Conservation (phyloP, 1,140 invertebrate genomes). For the Tetramorium alpestre region DNA sequence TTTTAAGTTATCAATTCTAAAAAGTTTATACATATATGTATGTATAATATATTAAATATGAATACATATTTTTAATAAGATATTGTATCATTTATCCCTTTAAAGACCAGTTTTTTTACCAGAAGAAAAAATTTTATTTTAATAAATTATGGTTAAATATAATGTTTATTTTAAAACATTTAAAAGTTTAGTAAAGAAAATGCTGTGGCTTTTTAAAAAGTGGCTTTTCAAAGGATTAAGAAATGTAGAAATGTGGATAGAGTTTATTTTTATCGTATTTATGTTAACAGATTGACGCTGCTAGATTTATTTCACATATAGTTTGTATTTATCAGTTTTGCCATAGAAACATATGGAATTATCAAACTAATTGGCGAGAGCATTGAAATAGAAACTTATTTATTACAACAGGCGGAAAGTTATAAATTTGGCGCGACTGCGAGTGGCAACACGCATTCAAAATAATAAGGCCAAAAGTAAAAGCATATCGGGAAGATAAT, state of each 20-base stretch:
- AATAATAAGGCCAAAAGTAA: constrained; percentile 15
- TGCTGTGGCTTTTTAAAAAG: no score
- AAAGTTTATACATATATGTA: background rate
- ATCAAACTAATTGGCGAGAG: background rate
- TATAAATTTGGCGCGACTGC: background rate
- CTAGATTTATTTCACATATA: background rate
- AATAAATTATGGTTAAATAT: no score
- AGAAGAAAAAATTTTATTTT: no score
- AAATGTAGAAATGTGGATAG: no score
- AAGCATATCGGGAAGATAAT: constrained; percentile 37
- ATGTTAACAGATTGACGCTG: background rate
- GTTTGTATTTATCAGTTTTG: background rate
- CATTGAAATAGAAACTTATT: constrained; percentile 28
- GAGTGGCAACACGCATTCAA: background rate
- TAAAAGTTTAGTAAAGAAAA: no score
- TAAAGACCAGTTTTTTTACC: no score
- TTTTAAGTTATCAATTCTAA: background rate
- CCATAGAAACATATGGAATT: background rate
- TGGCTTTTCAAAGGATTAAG: no score
- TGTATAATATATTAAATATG: no score
- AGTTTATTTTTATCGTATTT: no score
- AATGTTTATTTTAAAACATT: no score
- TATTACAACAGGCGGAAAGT: background rate
- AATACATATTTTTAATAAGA: no score
- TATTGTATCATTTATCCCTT: no score